These are phyloP conservation scores for Fringilla coelebs DNA, from an alignment of 2,797 vertebrate species.

Conservation along the genomic window DNA sequence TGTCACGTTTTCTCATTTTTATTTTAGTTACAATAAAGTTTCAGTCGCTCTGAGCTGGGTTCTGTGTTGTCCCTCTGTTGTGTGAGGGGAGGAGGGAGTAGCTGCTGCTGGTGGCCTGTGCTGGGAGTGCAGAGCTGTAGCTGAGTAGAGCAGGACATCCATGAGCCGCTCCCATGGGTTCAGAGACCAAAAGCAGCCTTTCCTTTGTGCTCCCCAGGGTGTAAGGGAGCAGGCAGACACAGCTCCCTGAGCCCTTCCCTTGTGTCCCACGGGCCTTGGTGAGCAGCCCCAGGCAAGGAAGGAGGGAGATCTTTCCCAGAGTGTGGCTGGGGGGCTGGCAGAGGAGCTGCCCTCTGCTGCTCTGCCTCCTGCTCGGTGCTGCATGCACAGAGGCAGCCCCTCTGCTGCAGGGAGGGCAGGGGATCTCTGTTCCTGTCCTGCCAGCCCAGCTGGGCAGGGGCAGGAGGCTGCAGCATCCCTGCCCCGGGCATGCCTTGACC, in stretches of 20 bases:
- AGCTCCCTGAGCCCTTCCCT: not conserved
- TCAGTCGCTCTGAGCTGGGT: conserved; percentile 1
- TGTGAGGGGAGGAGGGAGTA: not conserved
- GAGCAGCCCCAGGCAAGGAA: not conserved
- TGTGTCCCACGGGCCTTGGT: fast-evolving
- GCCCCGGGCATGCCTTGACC: not conserved
- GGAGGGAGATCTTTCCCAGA: not conserved
- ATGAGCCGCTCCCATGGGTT: not conserved
- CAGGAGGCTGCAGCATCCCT: not conserved
- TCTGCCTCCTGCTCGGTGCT: not conserved
- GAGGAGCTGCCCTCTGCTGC: not conserved
- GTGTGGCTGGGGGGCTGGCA: not conserved
- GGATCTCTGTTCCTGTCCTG: not conserved
- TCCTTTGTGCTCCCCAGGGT: not conserved
- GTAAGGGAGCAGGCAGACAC: not conserved
- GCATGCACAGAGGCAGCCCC: not conserved
- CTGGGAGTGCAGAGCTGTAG: not conserved
- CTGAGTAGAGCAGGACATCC: not conserved
- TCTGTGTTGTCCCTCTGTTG: conserved; percentile 45
- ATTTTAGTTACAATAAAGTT: conserved; percentile 18
- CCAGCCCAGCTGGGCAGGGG: not conserved
- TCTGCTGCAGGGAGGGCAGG: not conserved
- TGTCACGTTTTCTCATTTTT: conserved; percentile 19
- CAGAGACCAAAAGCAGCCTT: not conserved
- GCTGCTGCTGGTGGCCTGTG: not conserved